Evolutionary conservation across 2,797 vertebrate species (phyloP).

Genomic region (Kryptopterus vitreolus): DNA sequence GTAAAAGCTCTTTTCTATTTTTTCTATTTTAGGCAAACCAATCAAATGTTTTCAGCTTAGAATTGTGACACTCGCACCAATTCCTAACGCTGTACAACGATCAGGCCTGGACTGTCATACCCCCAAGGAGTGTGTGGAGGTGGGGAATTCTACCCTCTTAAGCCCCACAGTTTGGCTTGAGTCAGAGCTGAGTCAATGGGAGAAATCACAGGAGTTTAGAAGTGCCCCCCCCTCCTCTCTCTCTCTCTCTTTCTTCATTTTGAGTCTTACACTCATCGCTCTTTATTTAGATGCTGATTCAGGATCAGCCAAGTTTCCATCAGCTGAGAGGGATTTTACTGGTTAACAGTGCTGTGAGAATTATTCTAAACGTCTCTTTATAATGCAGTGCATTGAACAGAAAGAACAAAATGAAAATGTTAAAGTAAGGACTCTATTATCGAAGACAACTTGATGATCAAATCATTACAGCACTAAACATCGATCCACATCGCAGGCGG

Average conservation of each 20-base stretch:
- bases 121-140: constrained; percentile 7
- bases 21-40: neutral
- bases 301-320: constrained; percentile 41
- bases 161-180: constrained; percentile 40
- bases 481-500: neutral
- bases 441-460: neutral
- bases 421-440: constrained; percentile 5
- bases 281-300: constrained; percentile 51
- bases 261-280: constrained; percentile 22
- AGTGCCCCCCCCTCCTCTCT: neutral
- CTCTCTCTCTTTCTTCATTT: constrained; percentile 17
- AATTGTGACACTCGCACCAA: neutral
- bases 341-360: neutral
- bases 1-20: neutral
- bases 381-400: neutral
- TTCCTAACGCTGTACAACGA: constrained; percentile 27
- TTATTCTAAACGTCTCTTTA: neutral
- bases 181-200: constrained; percentile 52
- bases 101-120: constrained; percentile 23
- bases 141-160: constrained; percentile 38
- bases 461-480: neutral
- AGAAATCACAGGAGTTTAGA: constrained; percentile 33
- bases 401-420: too few species aligned
- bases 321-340: constrained; percentile 34
- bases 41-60: constrained; percentile 11